These are phyloP conservation scores for Neostethus bicornis DNA, from an alignment of 2,797 vertebrate genomes.

Conservation along the genomic window DNA sequence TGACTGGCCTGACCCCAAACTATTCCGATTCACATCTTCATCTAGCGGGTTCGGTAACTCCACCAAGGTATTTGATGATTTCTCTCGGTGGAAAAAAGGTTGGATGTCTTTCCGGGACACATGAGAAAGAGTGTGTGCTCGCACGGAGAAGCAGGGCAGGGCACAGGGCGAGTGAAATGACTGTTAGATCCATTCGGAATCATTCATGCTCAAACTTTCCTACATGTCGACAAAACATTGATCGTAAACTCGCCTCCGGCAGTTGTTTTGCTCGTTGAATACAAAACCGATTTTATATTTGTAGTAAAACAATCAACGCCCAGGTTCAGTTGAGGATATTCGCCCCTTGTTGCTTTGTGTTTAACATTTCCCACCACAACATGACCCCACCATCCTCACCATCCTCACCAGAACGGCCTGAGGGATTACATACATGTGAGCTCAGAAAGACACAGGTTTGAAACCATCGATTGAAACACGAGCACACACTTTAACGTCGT, in stretches of 20 bases:
- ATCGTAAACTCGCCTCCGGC: conserved; percentile 59
- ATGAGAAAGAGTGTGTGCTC: conserved; percentile 26
- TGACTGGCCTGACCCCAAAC: conserved; percentile 16
- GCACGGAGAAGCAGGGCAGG: conserved; percentile 52
- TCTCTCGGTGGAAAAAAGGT: conserved; percentile 2
- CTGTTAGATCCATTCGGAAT: conserved; percentile 55
- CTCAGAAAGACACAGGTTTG: conserved; percentile 15
- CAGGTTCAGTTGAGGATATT: neutral
- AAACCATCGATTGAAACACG: conserved; percentile 48
- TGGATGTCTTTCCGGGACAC: conserved; percentile 9
- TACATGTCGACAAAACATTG: conserved; percentile 56
- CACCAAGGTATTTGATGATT: neutral
- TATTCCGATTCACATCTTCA: conserved; percentile 15
- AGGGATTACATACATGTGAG: conserved; percentile 11
- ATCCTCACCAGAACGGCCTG: too few relatives aligned
- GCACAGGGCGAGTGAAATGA: conserved; percentile 47
- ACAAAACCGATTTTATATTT: conserved; percentile 46
- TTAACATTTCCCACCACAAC: conserved; percentile 13
- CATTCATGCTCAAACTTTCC: conserved; percentile 58
- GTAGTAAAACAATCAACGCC: conserved; percentile 11
- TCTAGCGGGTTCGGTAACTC: conserved; percentile 1
- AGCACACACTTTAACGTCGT: conserved; percentile 37
- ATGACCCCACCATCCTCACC: conserved; percentile 29
- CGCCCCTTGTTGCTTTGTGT: neutral
- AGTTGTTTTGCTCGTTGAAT: conserved; percentile 45